phyloP scores from a whole-genome alignment of 2,888 invertebrate genomes.

The Odontocerum albicorne region DNA sequence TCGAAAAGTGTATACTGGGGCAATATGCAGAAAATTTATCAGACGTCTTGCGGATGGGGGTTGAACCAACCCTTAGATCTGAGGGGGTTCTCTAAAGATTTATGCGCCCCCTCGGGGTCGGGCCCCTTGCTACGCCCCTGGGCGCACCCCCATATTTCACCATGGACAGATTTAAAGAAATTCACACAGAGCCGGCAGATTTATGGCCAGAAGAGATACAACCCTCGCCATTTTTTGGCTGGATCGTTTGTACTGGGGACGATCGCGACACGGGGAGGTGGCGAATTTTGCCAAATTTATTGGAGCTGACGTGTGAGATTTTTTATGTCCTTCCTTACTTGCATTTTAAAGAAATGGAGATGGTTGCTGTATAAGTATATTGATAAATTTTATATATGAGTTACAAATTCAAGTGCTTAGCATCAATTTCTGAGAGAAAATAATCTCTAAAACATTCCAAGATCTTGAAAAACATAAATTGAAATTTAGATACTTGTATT shows the following conservation, averaged over 20 bases:
- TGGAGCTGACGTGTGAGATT: neutral
- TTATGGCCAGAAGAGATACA: slow-evolving; percentile 33
- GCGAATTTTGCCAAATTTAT: slow-evolving; percentile 5
- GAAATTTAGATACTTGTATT: too few relatives aligned
- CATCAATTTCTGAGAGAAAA: too few relatives aligned
- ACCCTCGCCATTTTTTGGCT: slow-evolving; percentile 20
- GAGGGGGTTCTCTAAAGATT: slow-evolving; percentile 24
- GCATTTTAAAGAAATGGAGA: too few relatives aligned
- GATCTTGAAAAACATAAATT: too few relatives aligned
- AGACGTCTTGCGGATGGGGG: slow-evolving; percentile 23
- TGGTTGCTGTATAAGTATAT: too few relatives aligned
- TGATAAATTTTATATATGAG: too few relatives aligned
- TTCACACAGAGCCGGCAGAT: slow-evolving; percentile 35
- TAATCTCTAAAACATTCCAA: too few relatives aligned
- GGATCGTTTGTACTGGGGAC: slow-evolving; percentile 15
- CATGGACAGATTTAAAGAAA: slow-evolving; percentile 37
- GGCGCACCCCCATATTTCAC: slow-evolving; percentile 34
- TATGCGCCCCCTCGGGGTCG: slow-evolving; percentile 21
- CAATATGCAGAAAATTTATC: slow-evolving; percentile 27
- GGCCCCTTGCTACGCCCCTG: slow-evolving; percentile 23
- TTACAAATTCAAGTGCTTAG: too few relatives aligned
- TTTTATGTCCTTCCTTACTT: too few relatives aligned
- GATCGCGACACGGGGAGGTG: neutral
- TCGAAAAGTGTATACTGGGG: slow-evolving; percentile 16
- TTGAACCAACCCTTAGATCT: slow-evolving; percentile 8